Base-by-base conservation (phyloP, 1,140 invertebrate genomes). In the Anoplolepis gracilipes region DNA sequence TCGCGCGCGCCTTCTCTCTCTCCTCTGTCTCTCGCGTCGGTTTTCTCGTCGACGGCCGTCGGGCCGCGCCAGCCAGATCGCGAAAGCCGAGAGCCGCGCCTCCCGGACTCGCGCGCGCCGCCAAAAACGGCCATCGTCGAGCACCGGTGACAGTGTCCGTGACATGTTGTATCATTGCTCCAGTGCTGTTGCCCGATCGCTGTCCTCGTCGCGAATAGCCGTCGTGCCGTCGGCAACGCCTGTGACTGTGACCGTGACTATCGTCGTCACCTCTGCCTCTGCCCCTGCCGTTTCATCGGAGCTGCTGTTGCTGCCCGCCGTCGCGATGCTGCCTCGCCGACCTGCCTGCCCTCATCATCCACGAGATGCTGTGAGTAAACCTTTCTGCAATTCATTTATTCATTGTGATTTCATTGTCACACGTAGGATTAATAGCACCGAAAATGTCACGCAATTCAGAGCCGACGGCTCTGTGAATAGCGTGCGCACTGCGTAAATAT, bases 211-310 rank as follows among this genome's bases (percentile, higher is more conserved):
- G 73, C 69, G 42, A 72, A 36, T 36, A 22, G 55, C 62, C 53
- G 11, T 72, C 67, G 62, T 33, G 61, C 61, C n/a, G 19, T n/a
- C 49, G 16, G 25, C 8, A 22, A 28, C 10, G 65, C 72, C 84
- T 88, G 84, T 22, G 88, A 89, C 90, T 90, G 88, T 88, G 90
- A 87, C 85, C 84, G 89, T 88, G 86, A 84, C 86, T 88, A 75
- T 73, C 72, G 78, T 65, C 11, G 53, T 46, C 16, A 46, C 46
- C 6, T 73, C 70, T 28, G 75, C 25, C 75, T 39, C 13, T 30
- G 59, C 59, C 33, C 6, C 33, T 36, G 33, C 11, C 39, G n/a
- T n/a, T n/a, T n/a, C n/a, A n/a, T n/a, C n/a, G n/a, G n/a, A n/a
- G n/a, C 65, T 42, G 39, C 13, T 13, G 75, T 13, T 13, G 30